Base-by-base conservation (phyloP, 2,888 invertebrate genomes). In the Phengaris arion region DNA sequence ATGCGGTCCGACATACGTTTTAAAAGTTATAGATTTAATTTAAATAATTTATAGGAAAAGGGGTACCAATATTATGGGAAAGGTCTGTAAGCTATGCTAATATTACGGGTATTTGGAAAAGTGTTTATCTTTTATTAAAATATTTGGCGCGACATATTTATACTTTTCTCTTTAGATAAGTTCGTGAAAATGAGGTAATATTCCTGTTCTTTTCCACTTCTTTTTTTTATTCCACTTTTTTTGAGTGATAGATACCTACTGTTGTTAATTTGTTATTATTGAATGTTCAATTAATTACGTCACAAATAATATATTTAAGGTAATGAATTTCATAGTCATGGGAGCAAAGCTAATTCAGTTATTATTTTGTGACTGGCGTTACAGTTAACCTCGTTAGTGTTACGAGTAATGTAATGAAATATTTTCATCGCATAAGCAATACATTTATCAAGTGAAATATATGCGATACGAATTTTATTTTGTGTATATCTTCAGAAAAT, bases 11-110 rank as follows among this genome's bases (percentile, higher is more conserved):
- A 35, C 74, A 22, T 74, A 22, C 64, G 68, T 35, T 74, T 68
- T 55, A 64, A 64, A 64, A 64, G 45, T 64, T 64, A 64, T 64
- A 64, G 10, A 64, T 35, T 35, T 45, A 45, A 64, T 64, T 64
- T 64, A 12, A 64, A 64, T 64, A 35, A 64, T 74, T 59, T 74
- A 74, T 74, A 22, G 59, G 74, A 74, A 74, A 74, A 51, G 57
- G 48, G 59, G 59, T 10, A 59, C 35, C 6, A n/a, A 35, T 64
- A 35, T 64, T 22, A 64, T 64, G 64, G 64, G 12, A 35, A 64
- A 64, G 35, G 64, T 59, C 13, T 45, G 22, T 59, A 59, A n/a
- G 22, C 10, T 35, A 64, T 45, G 64, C 13, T 35, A 35, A 64
- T 35, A 12, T 45, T 35, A 64, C 45, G 64, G 64, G 64, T 64